phyloP scores from a whole-genome alignment of 1,140 invertebrate species.

The Pogonus chalceus region DNA sequence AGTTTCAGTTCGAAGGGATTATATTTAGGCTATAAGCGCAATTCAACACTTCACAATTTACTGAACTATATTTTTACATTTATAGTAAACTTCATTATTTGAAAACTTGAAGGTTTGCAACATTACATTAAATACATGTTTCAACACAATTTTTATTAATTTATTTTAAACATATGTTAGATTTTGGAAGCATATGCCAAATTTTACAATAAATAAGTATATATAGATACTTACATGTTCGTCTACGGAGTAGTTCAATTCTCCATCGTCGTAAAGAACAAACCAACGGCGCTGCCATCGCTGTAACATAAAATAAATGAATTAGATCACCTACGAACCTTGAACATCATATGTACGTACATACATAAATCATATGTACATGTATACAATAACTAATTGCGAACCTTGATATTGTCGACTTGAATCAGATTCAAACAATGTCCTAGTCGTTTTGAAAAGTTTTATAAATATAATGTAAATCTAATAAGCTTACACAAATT shows the following conservation, averaged over 20 bases:
- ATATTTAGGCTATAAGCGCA: too few relatives aligned
- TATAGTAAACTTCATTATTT: too few relatives aligned
- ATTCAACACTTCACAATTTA: too few relatives aligned
- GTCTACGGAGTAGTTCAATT: constrained; percentile 90
- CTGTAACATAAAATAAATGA: constrained; percentile 54
- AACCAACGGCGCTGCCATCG: constrained; percentile 96
- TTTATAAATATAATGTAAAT: too few relatives aligned
- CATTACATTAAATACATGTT: too few relatives aligned
- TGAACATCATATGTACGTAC: background rate
- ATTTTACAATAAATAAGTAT: too few relatives aligned
- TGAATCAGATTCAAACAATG: background rate
- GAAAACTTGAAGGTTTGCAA: too few relatives aligned
- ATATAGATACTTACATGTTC: constrained; percentile 75
- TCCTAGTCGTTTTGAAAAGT: too few relatives aligned
- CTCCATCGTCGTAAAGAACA: constrained; percentile 93
- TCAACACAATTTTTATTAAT: too few relatives aligned
- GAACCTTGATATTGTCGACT: background rate
- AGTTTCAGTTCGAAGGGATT: too few relatives aligned
- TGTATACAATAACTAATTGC: background rate
- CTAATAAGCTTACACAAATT: too few relatives aligned
- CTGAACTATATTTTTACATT: too few relatives aligned
- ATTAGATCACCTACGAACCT: background rate
- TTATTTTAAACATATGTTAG: background rate
- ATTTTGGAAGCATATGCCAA: background rate
- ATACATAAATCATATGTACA: background rate